Conservation (phyloP, 1,140 invertebrate species). For the Drosophila bifasciata region DNA sequence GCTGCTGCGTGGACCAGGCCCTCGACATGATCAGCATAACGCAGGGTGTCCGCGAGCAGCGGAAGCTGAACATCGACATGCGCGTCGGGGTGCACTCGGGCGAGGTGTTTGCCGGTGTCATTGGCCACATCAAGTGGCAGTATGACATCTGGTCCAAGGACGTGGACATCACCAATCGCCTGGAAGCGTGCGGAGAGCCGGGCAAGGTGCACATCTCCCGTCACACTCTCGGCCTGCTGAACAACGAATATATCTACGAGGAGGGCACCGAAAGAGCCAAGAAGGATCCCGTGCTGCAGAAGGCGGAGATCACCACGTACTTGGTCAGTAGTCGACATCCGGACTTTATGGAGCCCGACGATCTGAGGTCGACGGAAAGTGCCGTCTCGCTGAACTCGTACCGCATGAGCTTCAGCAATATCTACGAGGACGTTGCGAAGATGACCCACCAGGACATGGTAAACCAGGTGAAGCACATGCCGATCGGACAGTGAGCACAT, state of each 20-base stretch:
- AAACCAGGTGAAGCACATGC: conserved; percentile 68
- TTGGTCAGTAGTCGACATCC: conserved; percentile 85
- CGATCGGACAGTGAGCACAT: conserved; percentile 51
- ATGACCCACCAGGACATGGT: conserved; percentile 53
- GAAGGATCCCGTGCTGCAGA: conserved; percentile 87
- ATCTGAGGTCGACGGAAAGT: not conserved
- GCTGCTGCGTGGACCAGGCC: conserved; percentile 93
- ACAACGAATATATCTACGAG: conserved; percentile 84
- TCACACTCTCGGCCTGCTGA: conserved; percentile 89
- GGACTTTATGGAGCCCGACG: not conserved
- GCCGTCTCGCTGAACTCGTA: not conserved
- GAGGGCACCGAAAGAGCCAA: conserved; percentile 87
- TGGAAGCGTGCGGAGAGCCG: conserved; percentile 95
- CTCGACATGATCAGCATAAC: conserved; percentile 96
- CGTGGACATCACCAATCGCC: conserved; percentile 96
- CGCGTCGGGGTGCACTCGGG: conserved; percentile 97
- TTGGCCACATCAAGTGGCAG: conserved; percentile 97
- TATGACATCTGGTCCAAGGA: conserved; percentile 98
- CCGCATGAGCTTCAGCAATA: not conserved
- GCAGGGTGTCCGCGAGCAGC: conserved; percentile 88
- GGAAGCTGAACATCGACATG: conserved; percentile 94
- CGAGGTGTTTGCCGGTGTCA: conserved; percentile 93
- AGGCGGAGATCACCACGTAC: conserved; percentile 89
- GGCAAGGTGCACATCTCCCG: conserved; percentile 94
- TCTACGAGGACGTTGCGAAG: conserved; percentile 12